Percentiles rank a stretch among this genome's conserved stretches.
Evolutionary conservation across 2,113 vertebrate species (phyloP).

Genomic region (Corythoichthys haematopterus): DNA sequence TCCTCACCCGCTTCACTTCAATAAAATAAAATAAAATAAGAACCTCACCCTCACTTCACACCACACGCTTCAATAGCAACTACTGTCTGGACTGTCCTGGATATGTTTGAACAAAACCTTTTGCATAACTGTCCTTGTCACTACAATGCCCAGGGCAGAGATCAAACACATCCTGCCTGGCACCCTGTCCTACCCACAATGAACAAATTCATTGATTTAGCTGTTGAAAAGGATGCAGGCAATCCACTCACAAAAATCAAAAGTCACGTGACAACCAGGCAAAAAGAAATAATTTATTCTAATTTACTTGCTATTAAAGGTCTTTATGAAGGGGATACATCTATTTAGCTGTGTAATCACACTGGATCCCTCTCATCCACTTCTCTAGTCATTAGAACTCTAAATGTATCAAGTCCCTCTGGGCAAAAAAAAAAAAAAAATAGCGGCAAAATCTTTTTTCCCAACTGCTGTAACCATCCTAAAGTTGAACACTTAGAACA

Average conservation of each 20-base stretch:
- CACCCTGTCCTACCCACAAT: conserved; percentile 6
- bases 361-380: background rate
- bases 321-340: background rate
- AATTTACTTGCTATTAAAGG: conserved; percentile 1
- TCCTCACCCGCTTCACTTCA: background rate
- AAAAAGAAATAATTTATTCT: background rate
- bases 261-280: conserved; percentile 17
- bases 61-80: conserved; percentile 9
- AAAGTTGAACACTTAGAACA: too few relatives aligned
- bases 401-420: too few relatives aligned
- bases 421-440: too few relatives aligned
- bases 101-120: conserved; percentile 30
- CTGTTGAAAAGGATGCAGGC: conserved; percentile 9
- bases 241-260: background rate
- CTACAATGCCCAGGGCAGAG: conserved; percentile 1
- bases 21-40: too few relatives aligned
- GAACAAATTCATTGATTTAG: conserved; percentile 24
- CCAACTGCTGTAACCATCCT: too few relatives aligned
- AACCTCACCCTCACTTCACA: background rate
- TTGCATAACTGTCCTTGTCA: conserved; percentile 18
- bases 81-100: background rate
- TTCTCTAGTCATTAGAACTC: too few relatives aligned
- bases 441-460: too few relatives aligned
- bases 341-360: background rate
- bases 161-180: conserved; percentile 19